Evolutionary conservation across 2,113 vertebrate species (phyloP).

Genomic region (Petaurus breviceps): DNA sequence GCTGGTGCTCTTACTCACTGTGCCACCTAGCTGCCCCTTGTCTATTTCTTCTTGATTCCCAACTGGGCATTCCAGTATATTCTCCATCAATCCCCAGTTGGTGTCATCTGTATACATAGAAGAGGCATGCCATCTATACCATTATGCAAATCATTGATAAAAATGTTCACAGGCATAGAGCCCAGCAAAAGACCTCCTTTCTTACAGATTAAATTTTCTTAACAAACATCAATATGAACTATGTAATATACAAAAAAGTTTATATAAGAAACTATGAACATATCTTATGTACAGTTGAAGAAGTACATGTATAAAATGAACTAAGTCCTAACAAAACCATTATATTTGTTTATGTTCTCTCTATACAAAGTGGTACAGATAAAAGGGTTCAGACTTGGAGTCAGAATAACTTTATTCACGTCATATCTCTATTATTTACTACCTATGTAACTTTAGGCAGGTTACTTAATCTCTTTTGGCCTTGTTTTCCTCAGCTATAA

Average conservation of each 20-base stretch:
- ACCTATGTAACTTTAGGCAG: not conserved
- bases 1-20: too few relatives aligned
- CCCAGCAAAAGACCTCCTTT: not conserved
- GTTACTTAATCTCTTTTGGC: not conserved
- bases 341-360: not conserved
- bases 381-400: not conserved
- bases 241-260: too few relatives aligned
- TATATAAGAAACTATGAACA: too few relatives aligned
- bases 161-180: not conserved
- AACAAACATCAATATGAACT: not conserved
- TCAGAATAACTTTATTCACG: not conserved
- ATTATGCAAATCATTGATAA: not conserved
- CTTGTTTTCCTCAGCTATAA: not conserved
- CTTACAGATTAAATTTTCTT: not conserved
- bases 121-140: not conserved
- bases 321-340: not conserved
- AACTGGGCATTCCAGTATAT: not conserved
- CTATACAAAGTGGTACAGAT: not conserved
- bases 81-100: not conserved
- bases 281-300: too few relatives aligned
- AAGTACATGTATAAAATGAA: too few relatives aligned
- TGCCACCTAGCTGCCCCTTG: too few relatives aligned
- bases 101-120: not conserved
- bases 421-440: not conserved
- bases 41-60: too few relatives aligned